A percentile compares a stretch with the other conserved stretches of the same genome.
Conservation (phyloP, 2,113 vertebrate species). For the Rhynchomys soricoides region DNA sequence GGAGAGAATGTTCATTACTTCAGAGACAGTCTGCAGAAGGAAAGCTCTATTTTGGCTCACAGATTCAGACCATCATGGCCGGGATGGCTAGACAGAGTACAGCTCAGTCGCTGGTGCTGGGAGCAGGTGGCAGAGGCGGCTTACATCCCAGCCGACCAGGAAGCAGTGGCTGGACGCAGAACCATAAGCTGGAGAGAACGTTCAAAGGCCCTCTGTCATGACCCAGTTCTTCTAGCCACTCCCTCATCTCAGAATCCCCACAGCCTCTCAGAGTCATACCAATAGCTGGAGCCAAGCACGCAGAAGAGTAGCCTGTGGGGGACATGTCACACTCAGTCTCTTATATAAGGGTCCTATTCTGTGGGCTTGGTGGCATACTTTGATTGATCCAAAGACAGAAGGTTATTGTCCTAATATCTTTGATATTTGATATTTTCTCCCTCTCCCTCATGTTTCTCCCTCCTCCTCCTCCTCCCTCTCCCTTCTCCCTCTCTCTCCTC, state of each 20-base stretch:
- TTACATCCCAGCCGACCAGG: not conserved
- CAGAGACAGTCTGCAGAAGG: not conserved
- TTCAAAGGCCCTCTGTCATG: not conserved
- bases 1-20: not conserved
- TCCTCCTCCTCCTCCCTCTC: not conserved
- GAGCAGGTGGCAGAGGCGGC: no score
- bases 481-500: not conserved
- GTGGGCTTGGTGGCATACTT: not conserved
- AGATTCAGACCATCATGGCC: not conserved
- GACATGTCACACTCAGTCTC: not conserved
- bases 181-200: not conserved
- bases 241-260: not conserved
- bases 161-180: not conserved
- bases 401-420: not conserved
- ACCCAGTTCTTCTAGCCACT: not conserved
- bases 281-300: not conserved
- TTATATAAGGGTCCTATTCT: not conserved
- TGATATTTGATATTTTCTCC: no score
- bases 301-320: not conserved
- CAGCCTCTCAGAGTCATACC: not conserved
- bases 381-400: not conserved
- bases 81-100: not conserved
- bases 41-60: not conserved
- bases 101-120: not conserved
- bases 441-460: no score